phyloP scores from a whole-genome alignment of 2,888 invertebrate species.

The Galeopsomyia nigrocyanea region DNA sequence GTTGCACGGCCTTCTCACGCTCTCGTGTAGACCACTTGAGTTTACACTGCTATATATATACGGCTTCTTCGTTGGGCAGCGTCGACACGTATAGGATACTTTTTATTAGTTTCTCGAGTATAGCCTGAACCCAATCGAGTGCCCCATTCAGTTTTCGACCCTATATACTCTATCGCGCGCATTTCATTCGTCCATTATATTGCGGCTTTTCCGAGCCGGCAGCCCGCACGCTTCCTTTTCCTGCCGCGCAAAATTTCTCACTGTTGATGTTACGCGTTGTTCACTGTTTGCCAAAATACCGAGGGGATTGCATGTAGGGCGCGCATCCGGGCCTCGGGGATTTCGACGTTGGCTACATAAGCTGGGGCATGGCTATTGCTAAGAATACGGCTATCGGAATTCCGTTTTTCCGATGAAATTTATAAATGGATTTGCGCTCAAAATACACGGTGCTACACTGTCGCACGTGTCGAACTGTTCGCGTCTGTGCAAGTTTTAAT shows the following conservation, averaged over 20 bases:
- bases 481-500: too few relatives aligned
- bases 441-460: too few relatives aligned
- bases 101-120: conserved; percentile 62
- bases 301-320: too few relatives aligned
- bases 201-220: background rate
- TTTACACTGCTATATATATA: background rate
- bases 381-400: background rate
- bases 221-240: background rate
- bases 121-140: conserved; percentile 54
- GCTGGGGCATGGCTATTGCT: background rate
- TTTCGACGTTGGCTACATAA: too few relatives aligned
- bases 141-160: conserved; percentile 52
- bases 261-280: too few relatives aligned
- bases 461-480: too few relatives aligned
- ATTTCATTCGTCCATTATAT: too few relatives aligned
- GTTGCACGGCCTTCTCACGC: background rate
- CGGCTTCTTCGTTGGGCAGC: conserved; percentile 27
- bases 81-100: conserved; percentile 50
- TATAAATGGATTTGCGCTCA: background rate
- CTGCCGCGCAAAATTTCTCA: background rate
- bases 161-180: conserved; percentile 15
- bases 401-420: conserved; percentile 20
- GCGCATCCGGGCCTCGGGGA: too few relatives aligned
- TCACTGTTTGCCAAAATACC: too few relatives aligned
- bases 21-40: conserved; percentile 6